A percentile compares a stretch with the other conserved stretches of the same genome.
phyloP scores from a whole-genome alignment of 2,888 invertebrate species.

The Lypha dubia region DNA sequence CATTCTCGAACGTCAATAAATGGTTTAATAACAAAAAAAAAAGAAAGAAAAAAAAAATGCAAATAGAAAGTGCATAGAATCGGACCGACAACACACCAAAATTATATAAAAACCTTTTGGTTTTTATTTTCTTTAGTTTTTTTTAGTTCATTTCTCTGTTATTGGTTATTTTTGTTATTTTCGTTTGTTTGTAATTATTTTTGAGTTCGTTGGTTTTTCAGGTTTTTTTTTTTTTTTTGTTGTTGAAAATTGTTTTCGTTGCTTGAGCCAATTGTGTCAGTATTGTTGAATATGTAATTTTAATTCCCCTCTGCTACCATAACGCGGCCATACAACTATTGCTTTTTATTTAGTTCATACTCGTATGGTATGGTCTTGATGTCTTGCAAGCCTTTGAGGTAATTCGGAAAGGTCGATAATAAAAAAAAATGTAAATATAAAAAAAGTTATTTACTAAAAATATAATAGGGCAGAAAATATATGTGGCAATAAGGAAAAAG shows the following conservation, averaged over 20 bases:
- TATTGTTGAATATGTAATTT: slow-evolving; percentile 47
- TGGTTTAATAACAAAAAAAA: slow-evolving; percentile 50
- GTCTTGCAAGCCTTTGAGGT: background rate
- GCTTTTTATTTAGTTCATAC: background rate
- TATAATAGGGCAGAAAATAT: background rate
- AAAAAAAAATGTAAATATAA: background rate
- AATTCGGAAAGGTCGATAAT: background rate
- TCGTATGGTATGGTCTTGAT: background rate
- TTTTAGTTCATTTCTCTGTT: background rate
- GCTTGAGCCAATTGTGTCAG: slow-evolving; percentile 61
- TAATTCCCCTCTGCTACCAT: slow-evolving; percentile 42
- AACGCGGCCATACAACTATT: background rate
- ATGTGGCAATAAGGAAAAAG: too few species aligned
- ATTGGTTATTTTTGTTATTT: too few species aligned
- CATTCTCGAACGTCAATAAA: background rate
- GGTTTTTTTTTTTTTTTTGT: slow-evolving; percentile 1
- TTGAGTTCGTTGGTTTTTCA: background rate
- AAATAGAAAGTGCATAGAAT: background rate
- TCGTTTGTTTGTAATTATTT: slow-evolving; percentile 17
- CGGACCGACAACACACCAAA: background rate
- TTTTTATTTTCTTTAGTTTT: background rate
- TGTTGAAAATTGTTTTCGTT: background rate
- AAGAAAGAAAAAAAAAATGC: slow-evolving; percentile 13
- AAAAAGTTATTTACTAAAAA: background rate
- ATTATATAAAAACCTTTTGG: background rate